A percentile compares a stretch with the other conserved stretches of the same genome.
Evolutionary conservation across 2,113 vertebrate genomes (phyloP).

Genomic region (Pituophis catenifer): DNA sequence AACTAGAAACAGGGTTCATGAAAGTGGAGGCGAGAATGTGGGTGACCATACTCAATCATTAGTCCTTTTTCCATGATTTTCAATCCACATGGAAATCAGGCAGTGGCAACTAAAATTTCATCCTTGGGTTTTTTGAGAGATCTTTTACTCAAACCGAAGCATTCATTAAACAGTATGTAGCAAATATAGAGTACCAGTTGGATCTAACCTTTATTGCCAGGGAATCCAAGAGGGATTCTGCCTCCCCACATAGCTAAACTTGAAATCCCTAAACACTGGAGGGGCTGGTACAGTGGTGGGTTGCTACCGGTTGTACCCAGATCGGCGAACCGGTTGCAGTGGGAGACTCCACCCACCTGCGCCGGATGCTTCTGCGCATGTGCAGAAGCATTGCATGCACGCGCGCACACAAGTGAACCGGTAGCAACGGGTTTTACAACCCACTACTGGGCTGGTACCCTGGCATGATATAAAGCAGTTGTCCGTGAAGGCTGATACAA

Average conservation of each 20-base stretch:
- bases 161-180: not conserved
- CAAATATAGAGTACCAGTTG: not conserved
- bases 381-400: too few relatives aligned
- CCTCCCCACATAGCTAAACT: not conserved
- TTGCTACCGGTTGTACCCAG: too few relatives aligned
- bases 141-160: not conserved
- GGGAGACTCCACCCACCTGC: too few relatives aligned
- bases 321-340: too few relatives aligned
- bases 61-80: not conserved
- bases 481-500: not conserved
- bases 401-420: fast-evolving
- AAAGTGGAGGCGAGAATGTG: not conserved
- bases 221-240: not conserved
- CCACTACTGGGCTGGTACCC: not conserved
- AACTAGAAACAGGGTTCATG: not conserved
- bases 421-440: too few relatives aligned
- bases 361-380: too few relatives aligned
- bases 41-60: not conserved
- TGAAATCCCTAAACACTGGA: not conserved
- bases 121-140: not conserved
- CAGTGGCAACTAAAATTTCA: not conserved
- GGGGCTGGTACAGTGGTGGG: not conserved
- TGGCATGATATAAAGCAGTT: not conserved
- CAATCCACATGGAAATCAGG: not conserved
- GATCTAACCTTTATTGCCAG: not conserved